Percentiles rank a stretch among this genome's conserved stretches.
Evolutionary conservation across 2,113 vertebrate species (phyloP).

Genomic region (Misgurnus mizolepis): DNA sequence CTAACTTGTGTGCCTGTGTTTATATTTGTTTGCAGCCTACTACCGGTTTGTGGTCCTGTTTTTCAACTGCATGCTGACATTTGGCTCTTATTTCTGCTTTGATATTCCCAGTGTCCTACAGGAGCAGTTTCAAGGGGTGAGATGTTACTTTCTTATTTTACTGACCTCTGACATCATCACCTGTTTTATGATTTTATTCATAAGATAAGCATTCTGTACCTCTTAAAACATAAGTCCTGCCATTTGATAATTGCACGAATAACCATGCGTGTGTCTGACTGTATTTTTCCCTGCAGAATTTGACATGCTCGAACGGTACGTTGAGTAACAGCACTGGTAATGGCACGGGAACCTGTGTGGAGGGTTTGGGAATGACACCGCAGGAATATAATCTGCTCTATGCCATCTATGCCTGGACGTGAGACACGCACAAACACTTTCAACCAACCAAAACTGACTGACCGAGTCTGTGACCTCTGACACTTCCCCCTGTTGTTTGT

Average conservation of each 20-base stretch:
- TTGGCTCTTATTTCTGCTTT: slow-evolving; percentile 82
- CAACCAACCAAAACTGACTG: not conserved
- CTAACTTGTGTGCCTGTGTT: slow-evolving; percentile 11
- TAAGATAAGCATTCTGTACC: not conserved
- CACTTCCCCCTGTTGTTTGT: not conserved
- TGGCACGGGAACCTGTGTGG: slow-evolving; percentile 64
- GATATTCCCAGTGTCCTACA: slow-evolving; percentile 81
- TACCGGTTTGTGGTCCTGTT: slow-evolving; percentile 80
- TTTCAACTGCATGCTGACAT: slow-evolving; percentile 82
- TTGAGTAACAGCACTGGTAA: slow-evolving; percentile 62
- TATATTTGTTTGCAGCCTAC: slow-evolving; percentile 56
- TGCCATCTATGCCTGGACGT: slow-evolving; percentile 79
- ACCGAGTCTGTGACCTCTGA: not conserved
- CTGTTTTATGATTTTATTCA: not conserved
- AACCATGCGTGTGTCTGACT: not conserved
- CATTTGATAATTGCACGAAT: not conserved
- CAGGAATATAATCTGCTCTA: slow-evolving; percentile 83
- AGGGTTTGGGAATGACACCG: slow-evolving; percentile 80
- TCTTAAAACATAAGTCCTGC: no score
- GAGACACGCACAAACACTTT: slow-evolving; percentile 46
- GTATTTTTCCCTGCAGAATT: slow-evolving; percentile 66
- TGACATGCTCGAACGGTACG: slow-evolving; percentile 76
- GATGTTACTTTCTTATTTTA: slow-evolving; percentile 26
- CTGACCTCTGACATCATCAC: not conserved
- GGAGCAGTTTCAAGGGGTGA: slow-evolving; percentile 82